phyloP scores from a whole-genome alignment of 2,113 vertebrate species.

The Geothlypis trichas region DNA sequence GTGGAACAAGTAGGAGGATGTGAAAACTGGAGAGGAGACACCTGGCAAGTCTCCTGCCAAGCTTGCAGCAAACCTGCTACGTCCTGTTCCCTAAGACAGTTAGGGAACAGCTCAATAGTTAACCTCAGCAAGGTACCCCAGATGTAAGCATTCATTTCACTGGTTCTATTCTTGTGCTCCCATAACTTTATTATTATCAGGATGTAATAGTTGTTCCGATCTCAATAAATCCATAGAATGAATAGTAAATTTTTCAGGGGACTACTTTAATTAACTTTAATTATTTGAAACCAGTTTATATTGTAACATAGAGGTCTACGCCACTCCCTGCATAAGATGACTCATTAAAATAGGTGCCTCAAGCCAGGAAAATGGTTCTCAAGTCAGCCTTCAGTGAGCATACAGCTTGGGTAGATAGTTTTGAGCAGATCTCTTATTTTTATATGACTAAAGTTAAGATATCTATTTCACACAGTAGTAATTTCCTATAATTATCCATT shows the following conservation, averaged over 20 bases:
- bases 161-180: background rate
- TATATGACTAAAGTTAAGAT: background rate
- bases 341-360: background rate
- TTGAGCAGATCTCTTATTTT: background rate
- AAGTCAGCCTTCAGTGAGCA: background rate
- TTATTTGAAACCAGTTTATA: background rate
- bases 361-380: background rate
- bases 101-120: background rate
- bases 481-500: background rate
- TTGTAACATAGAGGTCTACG: background rate
- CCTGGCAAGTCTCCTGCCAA: background rate
- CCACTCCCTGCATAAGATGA: background rate
- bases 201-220: background rate
- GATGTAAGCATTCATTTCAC: background rate
- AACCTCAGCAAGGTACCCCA: background rate
- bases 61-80: background rate
- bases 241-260: background rate
- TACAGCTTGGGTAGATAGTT: background rate
- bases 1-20: background rate
- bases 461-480: background rate
- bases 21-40: background rate
- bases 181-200: background rate
- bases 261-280: background rate
- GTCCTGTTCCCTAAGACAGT: background rate
- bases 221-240: background rate